Percentiles rank a stretch among this genome's conserved stretches.
Conservation (phyloP, 1,140 invertebrate species). For the Tigriopus japonicus region DNA sequence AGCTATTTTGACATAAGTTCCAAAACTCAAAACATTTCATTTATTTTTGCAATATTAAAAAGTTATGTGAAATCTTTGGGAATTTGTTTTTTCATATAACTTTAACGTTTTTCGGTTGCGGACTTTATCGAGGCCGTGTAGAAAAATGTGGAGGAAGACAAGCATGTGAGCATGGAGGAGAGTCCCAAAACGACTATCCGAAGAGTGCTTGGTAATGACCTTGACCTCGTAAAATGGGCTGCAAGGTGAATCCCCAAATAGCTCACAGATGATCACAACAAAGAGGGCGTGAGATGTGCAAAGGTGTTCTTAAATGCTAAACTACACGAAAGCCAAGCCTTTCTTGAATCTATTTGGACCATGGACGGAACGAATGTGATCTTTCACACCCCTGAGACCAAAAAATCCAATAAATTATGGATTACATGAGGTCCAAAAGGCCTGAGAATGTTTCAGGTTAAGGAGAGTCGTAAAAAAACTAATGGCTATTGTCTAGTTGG, state of each 20-base stretch:
- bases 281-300: constrained; percentile 1
- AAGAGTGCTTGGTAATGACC: too few relatives aligned
- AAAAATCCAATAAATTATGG: background rate
- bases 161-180: too few relatives aligned
- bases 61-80: too few relatives aligned
- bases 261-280: constrained; percentile 18
- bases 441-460: background rate
- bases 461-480: background rate
- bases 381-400: constrained; percentile 19
- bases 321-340: constrained; percentile 16
- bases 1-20: too few relatives aligned
- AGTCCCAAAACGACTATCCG: too few relatives aligned
- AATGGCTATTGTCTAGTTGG: background rate
- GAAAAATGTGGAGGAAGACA: too few relatives aligned
- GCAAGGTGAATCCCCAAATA: constrained; percentile 18
- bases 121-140: too few relatives aligned
- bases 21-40: too few relatives aligned
- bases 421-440: background rate
- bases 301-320: constrained; percentile 13
- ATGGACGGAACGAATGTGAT: constrained; percentile 21
- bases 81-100: too few relatives aligned
- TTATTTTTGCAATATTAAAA: too few relatives aligned
- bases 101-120: too few relatives aligned
- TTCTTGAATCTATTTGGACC: constrained; percentile 18
- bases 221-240: background rate